Conservation (phyloP, 2,888 invertebrate species). For the Philaethria dido region DNA sequence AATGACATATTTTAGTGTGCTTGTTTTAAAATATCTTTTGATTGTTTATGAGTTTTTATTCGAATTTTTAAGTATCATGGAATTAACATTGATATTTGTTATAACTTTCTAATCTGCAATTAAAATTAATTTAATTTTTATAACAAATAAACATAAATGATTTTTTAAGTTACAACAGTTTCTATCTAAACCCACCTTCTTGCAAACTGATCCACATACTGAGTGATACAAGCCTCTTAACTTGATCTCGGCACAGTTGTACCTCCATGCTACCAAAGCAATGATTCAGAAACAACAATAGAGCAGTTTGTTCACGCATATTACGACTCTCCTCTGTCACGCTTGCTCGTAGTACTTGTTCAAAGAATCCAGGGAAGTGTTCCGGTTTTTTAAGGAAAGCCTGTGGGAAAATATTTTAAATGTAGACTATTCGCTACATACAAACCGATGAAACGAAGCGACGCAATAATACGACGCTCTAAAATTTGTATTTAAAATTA, state of each 20-base stretch:
- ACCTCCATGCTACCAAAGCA: constrained; percentile 99
- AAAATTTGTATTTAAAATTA: too few relatives aligned
- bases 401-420: constrained; percentile 56
- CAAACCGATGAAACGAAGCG: too few relatives aligned
- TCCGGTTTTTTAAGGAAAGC: constrained; percentile 91
- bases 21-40: too few relatives aligned
- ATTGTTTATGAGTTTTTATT: too few relatives aligned
- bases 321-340: constrained; percentile 83
- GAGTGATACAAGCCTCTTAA: constrained; percentile 94
- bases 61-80: too few relatives aligned
- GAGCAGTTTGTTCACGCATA: constrained; percentile 91
- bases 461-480: too few relatives aligned
- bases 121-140: too few relatives aligned
- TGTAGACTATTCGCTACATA: too few relatives aligned
- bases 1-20: too few relatives aligned
- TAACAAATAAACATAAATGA: too few relatives aligned
- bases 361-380: constrained; percentile 92
- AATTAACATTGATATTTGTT: too few relatives aligned
- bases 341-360: constrained; percentile 90
- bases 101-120: too few relatives aligned
- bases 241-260: constrained; percentile 95
- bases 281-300: constrained; percentile 96
- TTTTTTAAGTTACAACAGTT: neutral
- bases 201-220: constrained; percentile 97
- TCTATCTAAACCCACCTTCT: constrained; percentile 79